Evolutionary conservation across 1,140 invertebrate genomes (phyloP), one percentile per base, ranked within the genome.

Genomic region (Hyphantria cunea): DNA sequence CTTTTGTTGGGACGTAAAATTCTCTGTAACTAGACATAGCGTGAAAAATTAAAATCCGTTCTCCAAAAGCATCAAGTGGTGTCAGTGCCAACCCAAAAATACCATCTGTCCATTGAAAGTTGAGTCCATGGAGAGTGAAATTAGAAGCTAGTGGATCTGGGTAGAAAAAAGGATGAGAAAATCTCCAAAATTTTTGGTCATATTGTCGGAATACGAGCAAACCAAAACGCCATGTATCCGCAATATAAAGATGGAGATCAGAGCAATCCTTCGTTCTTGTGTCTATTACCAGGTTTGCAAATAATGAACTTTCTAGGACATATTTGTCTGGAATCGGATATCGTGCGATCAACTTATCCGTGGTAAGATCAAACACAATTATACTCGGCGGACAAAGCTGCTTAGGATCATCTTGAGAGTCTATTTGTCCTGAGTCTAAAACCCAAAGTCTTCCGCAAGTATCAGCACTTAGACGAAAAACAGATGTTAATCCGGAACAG

Each of bases 71-170:
- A 49, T 93, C 89, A 0, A 92, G 53, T 0, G 94, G 94, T 14
- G 93, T 93, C 13, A 97, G 70, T 7, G 95, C 93, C 67, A 96
- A 87, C 0, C 95, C 95, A 73, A 97, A 96, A 12, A 96, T 92
- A 0, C 96, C 96, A 73, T 97, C 96, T 0, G 94, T 92, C 95
- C 96, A 97, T 72, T 95, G 94, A 74, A 96, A 97, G 50, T 94
- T 93, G 0, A 96, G 64, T 9, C 94, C 95, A 62, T 96, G 94
- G 0, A 95, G 68, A 12, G 94, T 93, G 62, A 92, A 94, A 65
- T 93, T 94, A 0, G 95, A 93, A 0, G 95, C 93, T 2, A 96
- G 66, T 0, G 96, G 96, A 72, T 96, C 95, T 0, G 96, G 96
- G 66, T 91, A 95, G 72, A 96, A 96, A 8, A 95, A 92, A 47